A percentile compares a stretch with the other conserved stretches of the same genome.
Evolutionary conservation across 2,888 invertebrate genomes (phyloP).

Genomic region (Tachina lurida): DNA sequence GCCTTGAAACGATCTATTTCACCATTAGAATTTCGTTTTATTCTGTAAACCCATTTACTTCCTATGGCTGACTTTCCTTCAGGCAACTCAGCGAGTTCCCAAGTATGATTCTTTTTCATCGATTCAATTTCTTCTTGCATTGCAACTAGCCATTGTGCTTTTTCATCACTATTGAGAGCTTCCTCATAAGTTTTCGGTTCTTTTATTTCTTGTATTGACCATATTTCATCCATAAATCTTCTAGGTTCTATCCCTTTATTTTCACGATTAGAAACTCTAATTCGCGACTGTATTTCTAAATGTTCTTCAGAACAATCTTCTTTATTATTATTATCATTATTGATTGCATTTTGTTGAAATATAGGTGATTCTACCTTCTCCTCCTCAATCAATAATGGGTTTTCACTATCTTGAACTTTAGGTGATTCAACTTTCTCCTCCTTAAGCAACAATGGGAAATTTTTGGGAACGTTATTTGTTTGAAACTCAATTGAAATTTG

Average conservation of each 20-base stretch:
- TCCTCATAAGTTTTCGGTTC: conserved; percentile 45
- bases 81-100: conserved; percentile 67
- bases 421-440: conserved; percentile 1
- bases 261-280: conserved; percentile 7
- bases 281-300: neutral
- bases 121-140: conserved; percentile 52
- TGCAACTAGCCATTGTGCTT: conserved; percentile 29
- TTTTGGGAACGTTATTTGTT: neutral
- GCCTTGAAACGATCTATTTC: conserved; percentile 62
- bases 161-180: conserved; percentile 26
- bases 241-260: conserved; percentile 57
- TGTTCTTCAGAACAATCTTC: conserved; percentile 11
- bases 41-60: conserved; percentile 72
- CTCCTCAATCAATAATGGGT: conserved; percentile 30
- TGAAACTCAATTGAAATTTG: neutral
- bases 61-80: conserved; percentile 69
- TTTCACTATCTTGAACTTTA: neutral
- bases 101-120: conserved; percentile 30
- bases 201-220: conserved; percentile 12
- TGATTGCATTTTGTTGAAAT: neutral
- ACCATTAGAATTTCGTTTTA: conserved; percentile 59
- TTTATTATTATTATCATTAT: conserved; percentile 5
- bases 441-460: conserved; percentile 21
- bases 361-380: neutral
- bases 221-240: conserved; percentile 58